phyloP scores from a whole-genome alignment of 2,113 vertebrate species.

The Microtus richardsoni region DNA sequence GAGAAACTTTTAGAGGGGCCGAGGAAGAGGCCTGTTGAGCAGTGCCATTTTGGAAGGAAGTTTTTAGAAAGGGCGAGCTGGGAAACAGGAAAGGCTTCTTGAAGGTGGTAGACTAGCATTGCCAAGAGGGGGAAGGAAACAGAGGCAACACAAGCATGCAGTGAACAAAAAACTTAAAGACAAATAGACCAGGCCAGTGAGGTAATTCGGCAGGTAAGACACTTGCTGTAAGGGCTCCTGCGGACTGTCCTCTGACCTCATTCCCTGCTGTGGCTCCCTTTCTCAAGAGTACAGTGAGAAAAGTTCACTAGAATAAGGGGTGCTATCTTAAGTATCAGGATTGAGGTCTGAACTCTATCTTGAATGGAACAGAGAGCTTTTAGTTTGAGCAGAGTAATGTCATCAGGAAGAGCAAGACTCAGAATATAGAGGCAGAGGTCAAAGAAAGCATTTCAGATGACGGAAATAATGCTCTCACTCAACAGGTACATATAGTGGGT shows the following conservation, averaged over 20 bases:
- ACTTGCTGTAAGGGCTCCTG: background rate
- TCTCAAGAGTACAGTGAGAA: background rate
- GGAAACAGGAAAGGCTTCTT: conserved; percentile 23
- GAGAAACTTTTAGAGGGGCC: background rate
- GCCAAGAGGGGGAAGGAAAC: background rate
- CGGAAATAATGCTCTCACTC: conserved; percentile 45
- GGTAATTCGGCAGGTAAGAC: background rate
- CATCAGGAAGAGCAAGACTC: background rate
- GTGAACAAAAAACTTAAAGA: background rate
- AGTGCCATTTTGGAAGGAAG: conserved; percentile 53
- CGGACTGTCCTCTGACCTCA: background rate
- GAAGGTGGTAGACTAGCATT: background rate
- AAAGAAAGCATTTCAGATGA: background rate
- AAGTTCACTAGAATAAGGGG: conserved; percentile 33
- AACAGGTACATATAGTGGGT: background rate
- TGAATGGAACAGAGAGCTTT: conserved; percentile 5
- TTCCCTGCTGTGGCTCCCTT: background rate
- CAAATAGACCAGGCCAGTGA: background rate
- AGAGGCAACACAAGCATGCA: background rate
- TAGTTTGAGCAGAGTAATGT: conserved; percentile 21
- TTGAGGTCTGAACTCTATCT: conserved; percentile 44
- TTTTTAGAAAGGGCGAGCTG: background rate
- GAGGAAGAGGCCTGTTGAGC: conserved; percentile 32
- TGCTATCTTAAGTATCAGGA: conserved; percentile 36
- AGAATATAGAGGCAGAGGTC: background rate